Evolutionary conservation across 92 coral and sea anemone genomes (phyloP), one percentile per base, ranked within the genome.

Genomic region (Palythoa caribaeorum): DNA sequence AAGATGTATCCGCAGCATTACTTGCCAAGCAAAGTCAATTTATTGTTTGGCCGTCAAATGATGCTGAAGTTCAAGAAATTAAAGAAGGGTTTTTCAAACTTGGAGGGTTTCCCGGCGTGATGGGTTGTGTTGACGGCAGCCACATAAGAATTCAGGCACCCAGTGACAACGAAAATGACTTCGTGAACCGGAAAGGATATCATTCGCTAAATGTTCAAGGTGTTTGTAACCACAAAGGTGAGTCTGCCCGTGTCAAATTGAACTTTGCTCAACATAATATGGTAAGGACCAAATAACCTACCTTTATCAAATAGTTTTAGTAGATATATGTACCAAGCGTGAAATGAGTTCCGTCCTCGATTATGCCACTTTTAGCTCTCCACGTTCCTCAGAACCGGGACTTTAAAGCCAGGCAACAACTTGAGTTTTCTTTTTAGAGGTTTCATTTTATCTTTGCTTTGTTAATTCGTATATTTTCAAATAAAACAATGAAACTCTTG

Each of bases 1-100:
- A 63, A 63, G 70, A 19, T 63, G 70, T 63, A 63, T 19, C 70
- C 37, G 70, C 47, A 6, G 75, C 75, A 35, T 70, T 70, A 12
- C 16, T 38, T 70, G 17, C 16, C 40, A 44, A 75, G 79, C 79
- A 50, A 75, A 75, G 37, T 75, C 55, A 75, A 2, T 75, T 75
- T 5, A 75, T 75, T 3, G 79, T 48, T 75, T 75, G 38, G 62
- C 62, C 60, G 79, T 75, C 79, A 73, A 73, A 73, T 17, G 79
- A 39, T 39, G 59, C 79, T 75, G 60, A 75, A 47, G 6, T 39
- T 47, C 79, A 73, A 39, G 79, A 47, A 47, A 47, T 48, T 40
- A 47, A 75, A 16, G 59, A 75, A n/a, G 62, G 62, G 1, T 48
- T 47, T 75, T 47, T 14, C 79, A 44, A 47, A 47, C 9, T 39